These are phyloP conservation scores for Venustaconcha ellipsiformis DNA, from an alignment of 1,140 invertebrate genomes.

Conservation along the genomic window DNA sequence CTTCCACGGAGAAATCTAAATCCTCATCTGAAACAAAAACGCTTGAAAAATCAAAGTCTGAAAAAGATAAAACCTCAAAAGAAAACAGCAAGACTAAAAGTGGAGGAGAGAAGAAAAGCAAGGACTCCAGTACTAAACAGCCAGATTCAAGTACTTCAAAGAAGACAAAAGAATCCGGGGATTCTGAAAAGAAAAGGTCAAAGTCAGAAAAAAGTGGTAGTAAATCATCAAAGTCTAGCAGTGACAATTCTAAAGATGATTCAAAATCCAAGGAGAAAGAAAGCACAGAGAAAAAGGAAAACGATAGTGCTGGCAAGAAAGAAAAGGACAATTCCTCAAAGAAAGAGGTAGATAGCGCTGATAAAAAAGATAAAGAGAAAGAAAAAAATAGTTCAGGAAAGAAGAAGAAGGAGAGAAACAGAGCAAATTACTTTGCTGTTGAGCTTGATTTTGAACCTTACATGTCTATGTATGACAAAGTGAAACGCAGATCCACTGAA, in stretches of 20 bases:
- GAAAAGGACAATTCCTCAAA: constrained; percentile 21
- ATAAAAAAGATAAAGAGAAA: constrained; percentile 25
- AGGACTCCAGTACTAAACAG: constrained; percentile 18
- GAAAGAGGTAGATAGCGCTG: neutral
- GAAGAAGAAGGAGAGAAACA: constrained; percentile 30
- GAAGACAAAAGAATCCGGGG: constrained; percentile 7
- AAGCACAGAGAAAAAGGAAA: constrained; percentile 31
- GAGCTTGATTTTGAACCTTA: constrained; percentile 70
- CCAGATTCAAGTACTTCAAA: constrained; percentile 11
- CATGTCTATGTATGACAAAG: constrained; percentile 98
- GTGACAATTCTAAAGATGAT: constrained; percentile 6
- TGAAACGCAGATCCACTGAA: constrained; percentile 92
- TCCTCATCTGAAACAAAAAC: constrained; percentile 9
- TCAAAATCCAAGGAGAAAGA: constrained; percentile 25
- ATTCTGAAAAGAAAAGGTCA: constrained; percentile 18
- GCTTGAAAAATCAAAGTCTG: constrained; percentile 23
- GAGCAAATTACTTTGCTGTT: too few species aligned
- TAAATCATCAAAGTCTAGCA: constrained; percentile 6
- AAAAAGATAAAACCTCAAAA: constrained; percentile 40
- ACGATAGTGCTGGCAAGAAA: constrained; percentile 34
- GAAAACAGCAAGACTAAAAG: constrained; percentile 47
- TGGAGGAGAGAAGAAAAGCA: constrained; percentile 36
- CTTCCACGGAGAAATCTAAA: constrained; percentile 2
- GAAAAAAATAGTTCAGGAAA: constrained; percentile 32
- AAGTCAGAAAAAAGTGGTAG: constrained; percentile 25